phyloP scores from a whole-genome alignment of 1,140 invertebrate species.

The Dendrolimus kikuchii region DNA sequence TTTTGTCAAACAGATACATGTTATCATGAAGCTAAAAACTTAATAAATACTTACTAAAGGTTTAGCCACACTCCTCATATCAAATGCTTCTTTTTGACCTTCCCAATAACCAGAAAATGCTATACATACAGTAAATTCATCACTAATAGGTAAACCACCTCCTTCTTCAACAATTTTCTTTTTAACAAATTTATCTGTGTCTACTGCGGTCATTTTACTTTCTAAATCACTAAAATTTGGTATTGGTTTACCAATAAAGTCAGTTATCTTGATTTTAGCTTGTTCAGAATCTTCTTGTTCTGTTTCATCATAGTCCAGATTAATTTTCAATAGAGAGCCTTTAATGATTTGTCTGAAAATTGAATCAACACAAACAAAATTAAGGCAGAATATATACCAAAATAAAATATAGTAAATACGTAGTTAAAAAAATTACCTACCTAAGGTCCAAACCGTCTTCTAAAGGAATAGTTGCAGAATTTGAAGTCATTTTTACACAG shows the following conservation, averaged over 20 bases:
- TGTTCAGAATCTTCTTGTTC: constrained; percentile 17
- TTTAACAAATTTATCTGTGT: constrained; percentile 41
- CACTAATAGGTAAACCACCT: constrained; percentile 41
- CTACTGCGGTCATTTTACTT: constrained; percentile 30
- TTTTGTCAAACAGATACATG: too few relatives aligned
- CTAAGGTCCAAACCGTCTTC: constrained; percentile 45
- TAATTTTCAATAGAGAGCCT: constrained; percentile 53
- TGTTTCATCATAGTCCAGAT: constrained; percentile 36
- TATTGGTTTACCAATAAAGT: constrained; percentile 44
- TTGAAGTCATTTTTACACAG: too few relatives aligned
- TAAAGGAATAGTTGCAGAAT: constrained; percentile 27
- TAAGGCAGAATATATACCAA: background rate
- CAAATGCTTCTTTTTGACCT: constrained; percentile 46
- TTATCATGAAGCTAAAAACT: too few relatives aligned
- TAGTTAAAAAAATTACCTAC: constrained; percentile 20
- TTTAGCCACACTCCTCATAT: constrained; percentile 30
- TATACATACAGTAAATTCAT: constrained; percentile 40
- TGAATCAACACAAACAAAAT: constrained; percentile 6
- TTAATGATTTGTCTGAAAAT: constrained; percentile 45
- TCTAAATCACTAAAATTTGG: constrained; percentile 31
- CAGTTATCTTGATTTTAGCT: constrained; percentile 6
- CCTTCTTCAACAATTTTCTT: constrained; percentile 55
- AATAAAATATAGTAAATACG: background rate
- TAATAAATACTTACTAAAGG: constrained; percentile 34
- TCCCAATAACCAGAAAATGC: constrained; percentile 58